Base-by-base conservation (phyloP, 2,888 invertebrate species). In the Hesperia comma region DNA sequence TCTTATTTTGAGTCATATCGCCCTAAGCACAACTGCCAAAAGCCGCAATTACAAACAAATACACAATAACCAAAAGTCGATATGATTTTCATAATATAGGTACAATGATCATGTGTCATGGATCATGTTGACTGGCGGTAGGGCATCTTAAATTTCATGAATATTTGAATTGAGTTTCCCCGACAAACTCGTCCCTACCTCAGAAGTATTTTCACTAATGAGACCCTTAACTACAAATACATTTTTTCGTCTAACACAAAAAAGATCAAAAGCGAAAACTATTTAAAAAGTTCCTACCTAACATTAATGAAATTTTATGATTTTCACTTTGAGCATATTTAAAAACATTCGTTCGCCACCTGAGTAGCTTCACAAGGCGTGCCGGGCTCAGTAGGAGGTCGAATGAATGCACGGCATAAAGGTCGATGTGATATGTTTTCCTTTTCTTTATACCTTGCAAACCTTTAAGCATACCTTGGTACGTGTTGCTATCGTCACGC, bases 401-500 rank as follows among this genome's bases (percentile, higher is more conserved):
- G 84, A 80, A 82, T 84, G 84, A 86, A 85, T 84, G 85, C 83
- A 79, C 82, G 80, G 78, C 79, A 82, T 85, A 86, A 85, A 86
- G 84, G 87, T 84, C 82, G 82, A 46, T 69, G 78, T 78, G 82
- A 84, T 86, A 81, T 80, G 79, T 83, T 84, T 84, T 81, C 77
- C 79, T 84, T 86, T 85, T 86, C 85, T 87, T 85, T 85, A 84
- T 84, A n/a, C n/a, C n/a, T n/a, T n/a, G n/a, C n/a, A n/a, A n/a
- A n/a, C n/a, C n/a, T n/a, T n/a, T n/a, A n/a, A n/a, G 79, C 72
- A 74, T 72, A 74, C 81, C 81, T n/a, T 83, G 75, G 82, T 84
- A 83, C 82, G 80, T 79, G 77, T 75, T 70, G 72, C 75, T 74
- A 73, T 72, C 74, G 71, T 74, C 73, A 71, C 70, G 69, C 69